Percentiles rank a stretch among this genome's conserved stretches.
phyloP scores from a whole-genome alignment of 2,888 invertebrate genomes.

The Tachina fera region DNA sequence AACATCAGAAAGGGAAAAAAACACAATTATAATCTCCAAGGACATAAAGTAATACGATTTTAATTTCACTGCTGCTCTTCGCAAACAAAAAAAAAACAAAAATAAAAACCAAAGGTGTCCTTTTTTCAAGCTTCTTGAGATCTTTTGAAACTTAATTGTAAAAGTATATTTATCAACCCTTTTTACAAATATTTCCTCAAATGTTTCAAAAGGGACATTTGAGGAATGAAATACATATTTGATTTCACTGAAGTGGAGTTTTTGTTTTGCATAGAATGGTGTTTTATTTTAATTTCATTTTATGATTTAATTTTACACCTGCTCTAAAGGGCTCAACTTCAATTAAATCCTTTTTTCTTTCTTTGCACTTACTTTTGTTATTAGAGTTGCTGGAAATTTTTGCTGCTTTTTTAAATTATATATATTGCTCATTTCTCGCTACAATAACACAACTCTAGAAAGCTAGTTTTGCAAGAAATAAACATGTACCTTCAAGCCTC shows the following conservation, averaged over 20 bases:
- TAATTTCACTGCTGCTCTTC: constrained; percentile 26
- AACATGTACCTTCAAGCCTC: too few species aligned
- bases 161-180: constrained; percentile 61
- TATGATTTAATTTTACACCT: constrained; percentile 82
- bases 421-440: too few species aligned
- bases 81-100: constrained; percentile 29
- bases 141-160: constrained; percentile 66
- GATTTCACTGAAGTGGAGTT: constrained; percentile 49
- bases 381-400: constrained; percentile 17
- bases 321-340: constrained; percentile 77
- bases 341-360: constrained; percentile 76
- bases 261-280: constrained; percentile 60
- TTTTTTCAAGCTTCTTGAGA: constrained; percentile 64
- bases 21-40: constrained; percentile 64
- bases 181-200: constrained; percentile 23
- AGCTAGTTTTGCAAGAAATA: too few species aligned
- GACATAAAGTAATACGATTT: constrained; percentile 50
- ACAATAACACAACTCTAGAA: too few species aligned
- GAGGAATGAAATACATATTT: constrained; percentile 19
- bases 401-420: neutral
- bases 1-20: too few species aligned
- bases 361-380: constrained; percentile 39
- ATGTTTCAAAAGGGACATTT: constrained; percentile 66
- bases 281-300: constrained; percentile 81
- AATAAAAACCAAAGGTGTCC: constrained; percentile 49